phyloP scores from a whole-genome alignment of 2,888 invertebrate species.

The Pristionchus arcanus region DNA sequence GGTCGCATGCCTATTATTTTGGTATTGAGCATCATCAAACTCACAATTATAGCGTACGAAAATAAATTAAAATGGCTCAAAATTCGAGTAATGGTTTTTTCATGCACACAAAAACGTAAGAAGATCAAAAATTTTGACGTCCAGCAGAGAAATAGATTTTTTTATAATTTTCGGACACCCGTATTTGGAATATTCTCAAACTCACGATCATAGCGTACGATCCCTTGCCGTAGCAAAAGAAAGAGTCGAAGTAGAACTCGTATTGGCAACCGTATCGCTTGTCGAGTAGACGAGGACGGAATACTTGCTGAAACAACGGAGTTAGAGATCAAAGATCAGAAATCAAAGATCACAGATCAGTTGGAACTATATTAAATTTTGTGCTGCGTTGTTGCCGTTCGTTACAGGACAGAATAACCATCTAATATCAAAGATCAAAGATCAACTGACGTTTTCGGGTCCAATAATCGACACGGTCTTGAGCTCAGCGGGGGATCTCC shows the following conservation, averaged over 20 bases:
- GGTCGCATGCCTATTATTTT: too few relatives aligned
- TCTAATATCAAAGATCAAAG: neutral
- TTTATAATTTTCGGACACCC: too few relatives aligned
- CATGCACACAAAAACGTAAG: too few relatives aligned
- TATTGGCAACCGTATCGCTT: slow-evolving; percentile 52
- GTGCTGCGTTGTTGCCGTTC: too few relatives aligned
- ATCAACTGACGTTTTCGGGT: slow-evolving; percentile 35
- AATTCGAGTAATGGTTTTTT: too few relatives aligned
- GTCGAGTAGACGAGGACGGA: slow-evolving; percentile 54
- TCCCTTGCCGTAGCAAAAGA: slow-evolving; percentile 51
- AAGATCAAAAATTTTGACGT: too few relatives aligned
- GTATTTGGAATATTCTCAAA: neutral
- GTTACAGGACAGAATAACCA: too few relatives aligned
- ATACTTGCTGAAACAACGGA: slow-evolving; percentile 5
- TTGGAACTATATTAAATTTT: neutral
- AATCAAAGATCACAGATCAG: neutral
- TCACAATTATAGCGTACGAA: too few relatives aligned
- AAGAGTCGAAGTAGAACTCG: slow-evolving; percentile 55
- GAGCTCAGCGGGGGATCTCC: slow-evolving; percentile 26
- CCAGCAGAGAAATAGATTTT: too few relatives aligned
- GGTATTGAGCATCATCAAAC: too few relatives aligned
- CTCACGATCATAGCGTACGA: slow-evolving; percentile 48
- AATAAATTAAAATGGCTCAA: too few relatives aligned
- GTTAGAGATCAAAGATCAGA: slow-evolving; percentile 26
- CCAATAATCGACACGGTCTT: slow-evolving; percentile 28